phyloP scores from a whole-genome alignment of 2,113 vertebrate genomes.

The Oxygymnocypris stewartii region DNA sequence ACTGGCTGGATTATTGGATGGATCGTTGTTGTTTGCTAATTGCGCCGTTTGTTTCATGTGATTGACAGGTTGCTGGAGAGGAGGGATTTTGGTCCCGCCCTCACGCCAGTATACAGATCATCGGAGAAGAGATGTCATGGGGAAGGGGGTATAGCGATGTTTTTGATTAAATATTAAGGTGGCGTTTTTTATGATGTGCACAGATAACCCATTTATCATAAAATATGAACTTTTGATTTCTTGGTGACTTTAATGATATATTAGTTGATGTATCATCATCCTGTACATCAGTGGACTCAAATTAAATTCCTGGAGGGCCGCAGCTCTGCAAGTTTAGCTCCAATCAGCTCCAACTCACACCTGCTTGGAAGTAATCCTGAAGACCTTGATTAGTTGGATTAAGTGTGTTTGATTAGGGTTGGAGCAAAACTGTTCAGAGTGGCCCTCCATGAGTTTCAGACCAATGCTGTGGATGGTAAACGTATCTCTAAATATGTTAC shows the following conservation, averaged over 20 bases:
- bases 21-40: background rate
- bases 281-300: background rate
- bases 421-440: too few species aligned
- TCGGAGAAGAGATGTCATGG: background rate
- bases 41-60: background rate
- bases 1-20: background rate
- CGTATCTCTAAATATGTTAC: background rate
- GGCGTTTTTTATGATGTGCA: too few species aligned
- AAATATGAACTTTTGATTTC: background rate
- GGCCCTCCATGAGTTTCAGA: too few species aligned
- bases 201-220: background rate
- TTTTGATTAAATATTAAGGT: background rate
- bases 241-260: too few species aligned
- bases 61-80: background rate
- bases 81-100: background rate
- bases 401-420: too few species aligned
- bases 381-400: too few species aligned
- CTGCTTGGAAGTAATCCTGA: too few species aligned
- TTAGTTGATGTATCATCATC: background rate
- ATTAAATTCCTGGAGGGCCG: too few species aligned
- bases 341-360: too few species aligned
- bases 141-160: background rate
- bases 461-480: background rate
- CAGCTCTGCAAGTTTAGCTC: too few species aligned
- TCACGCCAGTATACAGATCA: background rate